Evolutionary conservation across 1,140 invertebrate genomes (phyloP), one percentile per base, ranked within the genome.

Genomic region (Achatina immaculata): DNA sequence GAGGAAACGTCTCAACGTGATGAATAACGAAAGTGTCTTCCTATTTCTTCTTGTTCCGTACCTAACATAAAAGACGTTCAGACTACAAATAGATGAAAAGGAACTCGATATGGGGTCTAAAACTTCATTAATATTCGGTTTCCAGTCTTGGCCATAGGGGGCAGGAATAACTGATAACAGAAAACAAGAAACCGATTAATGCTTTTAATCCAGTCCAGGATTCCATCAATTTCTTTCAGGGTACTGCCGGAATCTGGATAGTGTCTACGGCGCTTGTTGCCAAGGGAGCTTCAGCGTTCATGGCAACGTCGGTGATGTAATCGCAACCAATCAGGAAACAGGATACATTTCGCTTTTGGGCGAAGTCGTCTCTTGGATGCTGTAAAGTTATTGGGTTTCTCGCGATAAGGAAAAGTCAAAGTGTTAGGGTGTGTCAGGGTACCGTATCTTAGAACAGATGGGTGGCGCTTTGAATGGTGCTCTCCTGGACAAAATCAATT

Each of bases 111-210:
- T 28, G 2, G n/a, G n/a, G 4, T 28, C 28, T 31, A 62, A n/a
- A 31, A 62, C 58, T 62, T 62, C 58, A 31, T 62, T 62, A 62
- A 62, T 62, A 62, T 31, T 62, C n/a, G 58, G 58, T 31, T 62
- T 62, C 58, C 31, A 31, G 1, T 16, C 4, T 2, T 21, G 6
- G 2, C 1, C 28, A n/a, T 4, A n/a, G 3, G n/a, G 58, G 58
- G 58, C n/a, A 62, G 28, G n/a, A 31, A 16, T 28, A 34, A 28
- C n/a, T 31, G 28, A 62, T 62, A 62, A 62, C 28, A 7, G 28
- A 28, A 31, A 62, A 28, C n/a, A 55, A 31, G n/a, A 62, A 62
- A 62, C 19, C 58, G 58, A 62, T 62, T 31, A 62, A 62, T 62
- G 4, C 58, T 62, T 62, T 62, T 34, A 28, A 62, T 6, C 58